These are phyloP conservation scores for Tetragonula clypearis DNA, from an alignment of 1,140 invertebrate species.

Conservation along the genomic window DNA sequence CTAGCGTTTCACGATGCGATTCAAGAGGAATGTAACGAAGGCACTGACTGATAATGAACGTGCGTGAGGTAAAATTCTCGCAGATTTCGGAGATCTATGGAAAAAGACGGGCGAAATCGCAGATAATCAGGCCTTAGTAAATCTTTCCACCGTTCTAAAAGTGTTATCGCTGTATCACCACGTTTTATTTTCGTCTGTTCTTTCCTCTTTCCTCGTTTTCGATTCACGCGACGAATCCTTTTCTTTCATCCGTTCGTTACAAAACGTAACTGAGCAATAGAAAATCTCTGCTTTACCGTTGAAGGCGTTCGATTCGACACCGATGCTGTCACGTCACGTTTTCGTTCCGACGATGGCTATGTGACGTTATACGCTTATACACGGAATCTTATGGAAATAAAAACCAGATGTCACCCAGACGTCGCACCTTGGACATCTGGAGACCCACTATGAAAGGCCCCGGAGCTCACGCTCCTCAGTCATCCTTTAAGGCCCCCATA, in stretches of 20 bases:
- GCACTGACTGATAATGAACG: neutral
- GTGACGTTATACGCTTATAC: too few species aligned
- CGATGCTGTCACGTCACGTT: neutral
- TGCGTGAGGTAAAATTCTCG: neutral
- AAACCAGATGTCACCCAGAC: too few species aligned
- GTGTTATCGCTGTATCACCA: neutral
- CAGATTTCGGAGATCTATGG: neutral
- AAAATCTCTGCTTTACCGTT: neutral
- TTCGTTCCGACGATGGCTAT: neutral
- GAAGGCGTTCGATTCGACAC: neutral
- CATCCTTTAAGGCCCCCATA: too few species aligned
- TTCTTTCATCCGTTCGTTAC: neutral
- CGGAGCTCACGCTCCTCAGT: too few species aligned
- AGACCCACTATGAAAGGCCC: too few species aligned
- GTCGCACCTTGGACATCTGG: too few species aligned
- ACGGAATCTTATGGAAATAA: too few species aligned
- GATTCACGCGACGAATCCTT: neutral
- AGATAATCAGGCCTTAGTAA: neutral
- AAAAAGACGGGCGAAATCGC: neutral
- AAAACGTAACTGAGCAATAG: neutral
- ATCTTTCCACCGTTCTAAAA: neutral
- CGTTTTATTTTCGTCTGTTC: neutral
- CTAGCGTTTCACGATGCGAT: neutral
- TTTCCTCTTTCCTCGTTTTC: too few species aligned
- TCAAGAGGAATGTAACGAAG: neutral